Conservation (phyloP, 2,113 vertebrate genomes). For the Danionella cerebrum region DNA sequence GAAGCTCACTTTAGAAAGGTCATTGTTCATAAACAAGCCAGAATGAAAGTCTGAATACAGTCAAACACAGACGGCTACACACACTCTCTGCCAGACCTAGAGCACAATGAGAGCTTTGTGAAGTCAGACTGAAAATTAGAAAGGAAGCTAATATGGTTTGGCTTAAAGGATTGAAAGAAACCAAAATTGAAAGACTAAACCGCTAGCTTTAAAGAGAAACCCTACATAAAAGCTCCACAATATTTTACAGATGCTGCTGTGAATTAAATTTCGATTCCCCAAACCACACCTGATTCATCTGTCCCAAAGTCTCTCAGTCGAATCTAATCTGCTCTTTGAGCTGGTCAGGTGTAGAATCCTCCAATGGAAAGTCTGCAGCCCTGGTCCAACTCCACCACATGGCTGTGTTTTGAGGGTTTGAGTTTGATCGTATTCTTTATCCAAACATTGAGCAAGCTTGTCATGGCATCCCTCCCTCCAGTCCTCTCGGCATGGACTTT, state of each 20-base stretch:
- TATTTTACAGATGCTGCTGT: background rate
- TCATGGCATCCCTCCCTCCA: constrained; percentile 41
- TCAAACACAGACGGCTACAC: no score
- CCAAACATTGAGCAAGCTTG: constrained; percentile 38
- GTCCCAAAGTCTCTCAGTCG: background rate
- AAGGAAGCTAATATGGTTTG: background rate
- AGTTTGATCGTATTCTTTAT: constrained; percentile 29
- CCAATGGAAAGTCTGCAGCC: background rate
- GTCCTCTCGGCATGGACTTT: constrained; percentile 35
- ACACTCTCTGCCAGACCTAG: constrained; percentile 8
- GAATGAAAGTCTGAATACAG: constrained; percentile 15
- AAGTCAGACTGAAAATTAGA: constrained; percentile 20
- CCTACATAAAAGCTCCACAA: background rate
- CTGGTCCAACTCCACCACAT: no score
- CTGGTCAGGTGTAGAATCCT: background rate
- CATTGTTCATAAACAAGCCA: constrained; percentile 35
- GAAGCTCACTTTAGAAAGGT: constrained; percentile 12
- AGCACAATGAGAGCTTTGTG: constrained; percentile 32
- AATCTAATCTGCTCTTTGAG: background rate
- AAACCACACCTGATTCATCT: background rate
- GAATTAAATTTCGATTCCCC: background rate
- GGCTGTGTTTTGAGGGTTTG: constrained; percentile 5
- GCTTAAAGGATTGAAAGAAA: background rate
- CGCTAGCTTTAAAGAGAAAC: background rate
- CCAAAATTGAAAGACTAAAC: background rate